Evolutionary conservation across 2,113 vertebrate genomes (phyloP).

Genomic region (Anguilla japonica): DNA sequence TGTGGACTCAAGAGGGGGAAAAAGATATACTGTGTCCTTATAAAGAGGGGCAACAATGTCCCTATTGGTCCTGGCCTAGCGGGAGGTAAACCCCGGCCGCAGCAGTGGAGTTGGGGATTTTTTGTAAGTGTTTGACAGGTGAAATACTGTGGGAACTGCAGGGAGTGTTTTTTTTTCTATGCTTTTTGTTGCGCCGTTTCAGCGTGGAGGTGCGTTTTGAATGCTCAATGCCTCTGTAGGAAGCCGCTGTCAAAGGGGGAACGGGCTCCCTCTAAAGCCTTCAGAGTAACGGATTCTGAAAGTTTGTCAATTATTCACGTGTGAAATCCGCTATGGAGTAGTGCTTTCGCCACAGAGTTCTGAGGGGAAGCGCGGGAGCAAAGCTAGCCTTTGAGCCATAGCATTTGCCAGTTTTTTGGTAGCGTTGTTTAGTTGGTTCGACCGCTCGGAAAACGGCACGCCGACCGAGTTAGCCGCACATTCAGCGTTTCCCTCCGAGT

Average conservation of each 20-base stretch:
- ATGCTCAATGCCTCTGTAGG: constrained; percentile 30
- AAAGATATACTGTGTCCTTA: constrained; percentile 55
- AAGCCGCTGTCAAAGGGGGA: constrained; percentile 24
- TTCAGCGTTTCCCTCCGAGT: neutral
- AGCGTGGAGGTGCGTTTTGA: constrained; percentile 26
- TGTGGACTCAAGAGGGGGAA: neutral
- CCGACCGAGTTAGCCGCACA: neutral
- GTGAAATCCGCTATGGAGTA: neutral
- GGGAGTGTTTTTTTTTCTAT: constrained; percentile 5
- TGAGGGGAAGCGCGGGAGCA: neutral
- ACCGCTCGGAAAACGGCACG: neutral
- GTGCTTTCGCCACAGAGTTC: neutral
- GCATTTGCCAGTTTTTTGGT: neutral
- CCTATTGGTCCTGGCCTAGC: constrained; percentile 59
- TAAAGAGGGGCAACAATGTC: constrained; percentile 51
- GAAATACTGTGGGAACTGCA: constrained; percentile 76
- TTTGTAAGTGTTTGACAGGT: constrained; percentile 72
- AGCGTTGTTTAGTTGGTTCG: neutral
- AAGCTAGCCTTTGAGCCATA: neutral
- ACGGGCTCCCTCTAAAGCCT: neutral
- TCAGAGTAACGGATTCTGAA: neutral
- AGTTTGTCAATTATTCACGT: neutral
- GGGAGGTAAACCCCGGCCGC: constrained; percentile 62
- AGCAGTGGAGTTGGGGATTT: constrained; percentile 56
- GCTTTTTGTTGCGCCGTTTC: constrained; percentile 28